These are phyloP conservation scores for Aphis craccivora DNA, from an alignment of 1,140 invertebrate genomes.

Conservation along the genomic window DNA sequence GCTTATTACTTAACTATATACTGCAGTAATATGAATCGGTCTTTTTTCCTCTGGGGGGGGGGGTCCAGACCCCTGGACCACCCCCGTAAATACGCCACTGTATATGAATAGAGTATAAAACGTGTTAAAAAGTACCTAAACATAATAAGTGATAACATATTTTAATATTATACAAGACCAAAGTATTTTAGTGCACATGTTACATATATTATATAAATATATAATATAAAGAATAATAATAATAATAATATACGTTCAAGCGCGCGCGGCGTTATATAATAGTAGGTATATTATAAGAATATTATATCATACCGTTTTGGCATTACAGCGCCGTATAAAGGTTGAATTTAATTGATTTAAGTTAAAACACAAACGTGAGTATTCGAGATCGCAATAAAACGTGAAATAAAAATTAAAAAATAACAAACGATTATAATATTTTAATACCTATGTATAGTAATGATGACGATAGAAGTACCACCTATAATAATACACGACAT, in stretches of 20 bases:
- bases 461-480: neutral
- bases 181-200: neutral
- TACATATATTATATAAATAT: too few relatives aligned
- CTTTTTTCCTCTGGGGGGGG: too few relatives aligned
- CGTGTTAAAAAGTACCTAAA: neutral
- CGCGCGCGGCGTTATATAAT: neutral
- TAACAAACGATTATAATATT: neutral
- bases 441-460: neutral
- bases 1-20: too few relatives aligned
- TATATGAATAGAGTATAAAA: neutral
- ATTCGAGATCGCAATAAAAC: neutral
- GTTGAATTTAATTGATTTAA: constrained; percentile 13
- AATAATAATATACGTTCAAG: too few relatives aligned
- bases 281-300: neutral
- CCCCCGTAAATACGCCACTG: too few relatives aligned
- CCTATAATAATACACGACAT: neutral
- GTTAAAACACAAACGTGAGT: neutral
- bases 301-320: neutral
- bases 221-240: neutral
- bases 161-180: neutral
- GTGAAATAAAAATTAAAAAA: neutral
- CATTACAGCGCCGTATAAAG: neutral
- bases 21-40: too few relatives aligned
- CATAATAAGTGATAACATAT: neutral
- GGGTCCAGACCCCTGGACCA: too few relatives aligned